These are phyloP conservation scores for Fragum sueziense DNA, from an alignment of 2,888 invertebrate genomes.

Conservation along the genomic window DNA sequence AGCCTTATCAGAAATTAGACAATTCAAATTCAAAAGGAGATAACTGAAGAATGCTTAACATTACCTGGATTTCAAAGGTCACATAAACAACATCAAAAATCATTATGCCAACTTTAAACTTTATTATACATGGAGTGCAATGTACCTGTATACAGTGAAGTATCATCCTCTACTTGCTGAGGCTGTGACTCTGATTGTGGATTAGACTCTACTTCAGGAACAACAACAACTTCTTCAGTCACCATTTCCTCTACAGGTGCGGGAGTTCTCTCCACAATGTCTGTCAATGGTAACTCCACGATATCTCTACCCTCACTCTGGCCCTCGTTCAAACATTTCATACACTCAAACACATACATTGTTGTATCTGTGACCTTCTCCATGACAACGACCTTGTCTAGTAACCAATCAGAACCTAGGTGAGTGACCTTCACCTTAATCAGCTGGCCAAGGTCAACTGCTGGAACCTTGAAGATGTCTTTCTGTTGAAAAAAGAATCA, in stretches of 20 bases:
- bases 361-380: constrained; percentile 58
- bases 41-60: too few species aligned
- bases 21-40: too few species aligned
- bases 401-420: constrained; percentile 76
- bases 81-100: too few species aligned
- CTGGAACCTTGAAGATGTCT: constrained; percentile 75
- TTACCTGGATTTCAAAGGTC: too few species aligned
- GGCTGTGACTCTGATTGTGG: not conserved
- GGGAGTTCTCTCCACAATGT: constrained; percentile 42
- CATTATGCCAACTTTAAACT: too few species aligned
- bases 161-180: not conserved
- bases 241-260: not conserved
- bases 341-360: constrained; percentile 69
- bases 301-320: constrained; percentile 56
- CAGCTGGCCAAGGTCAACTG: constrained; percentile 75
- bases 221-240: not conserved
- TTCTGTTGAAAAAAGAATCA: too few species aligned
- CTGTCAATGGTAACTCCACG: constrained; percentile 52
- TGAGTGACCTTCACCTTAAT: constrained; percentile 75
- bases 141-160: constrained; percentile 2
- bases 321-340: constrained; percentile 67
- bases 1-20: too few species aligned
- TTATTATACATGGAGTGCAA: too few species aligned
- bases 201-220: not conserved
- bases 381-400: constrained; percentile 71